These are phyloP conservation scores for Syrista parreyssii DNA, from an alignment of 2,888 invertebrate genomes.

Conservation along the genomic window DNA sequence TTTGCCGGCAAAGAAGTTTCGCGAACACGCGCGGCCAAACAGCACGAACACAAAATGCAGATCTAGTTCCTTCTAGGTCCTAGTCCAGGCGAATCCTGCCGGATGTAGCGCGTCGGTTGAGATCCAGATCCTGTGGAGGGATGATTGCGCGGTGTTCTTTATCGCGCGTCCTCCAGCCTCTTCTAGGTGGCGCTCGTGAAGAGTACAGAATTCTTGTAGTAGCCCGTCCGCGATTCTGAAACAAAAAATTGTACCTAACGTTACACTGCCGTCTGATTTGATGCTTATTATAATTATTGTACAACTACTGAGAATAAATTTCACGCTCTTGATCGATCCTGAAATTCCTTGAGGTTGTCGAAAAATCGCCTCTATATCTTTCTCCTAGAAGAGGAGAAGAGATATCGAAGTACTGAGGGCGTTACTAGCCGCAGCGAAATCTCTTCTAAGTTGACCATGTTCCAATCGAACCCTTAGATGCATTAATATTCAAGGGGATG, in stretches of 20 bases:
- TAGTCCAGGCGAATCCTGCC: not conserved
- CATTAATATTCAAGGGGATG: not conserved
- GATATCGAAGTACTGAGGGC: not conserved
- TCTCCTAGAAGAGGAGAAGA: too few relatives aligned
- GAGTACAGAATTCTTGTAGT: constrained; percentile 91
- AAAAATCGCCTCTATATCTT: too few relatives aligned
- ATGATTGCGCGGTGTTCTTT: constrained; percentile 30
- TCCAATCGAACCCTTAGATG: not conserved
- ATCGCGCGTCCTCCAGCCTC: constrained; percentile 46
- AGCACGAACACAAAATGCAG: not conserved
- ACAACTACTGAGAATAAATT: not conserved
- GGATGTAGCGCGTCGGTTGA: not conserved
- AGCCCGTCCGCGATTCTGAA: constrained; percentile 71
- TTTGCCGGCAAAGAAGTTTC: not conserved
- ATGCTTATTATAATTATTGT: not conserved
- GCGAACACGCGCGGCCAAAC: not conserved
- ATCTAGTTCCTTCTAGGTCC: not conserved
- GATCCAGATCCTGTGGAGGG: not conserved
- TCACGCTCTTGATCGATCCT: too few relatives aligned
- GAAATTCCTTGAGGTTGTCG: too few relatives aligned
- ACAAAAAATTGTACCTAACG: constrained; percentile 38
- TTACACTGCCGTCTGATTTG: not conserved
- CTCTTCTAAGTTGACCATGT: not conserved
- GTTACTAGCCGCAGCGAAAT: not conserved
- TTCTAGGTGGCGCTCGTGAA: constrained; percentile 86